Percentiles rank a stretch among this genome's conserved stretches.
These are phyloP conservation scores for Pemphredon lugubris DNA, from an alignment of 2,888 invertebrate genomes.

Conservation along the genomic window DNA sequence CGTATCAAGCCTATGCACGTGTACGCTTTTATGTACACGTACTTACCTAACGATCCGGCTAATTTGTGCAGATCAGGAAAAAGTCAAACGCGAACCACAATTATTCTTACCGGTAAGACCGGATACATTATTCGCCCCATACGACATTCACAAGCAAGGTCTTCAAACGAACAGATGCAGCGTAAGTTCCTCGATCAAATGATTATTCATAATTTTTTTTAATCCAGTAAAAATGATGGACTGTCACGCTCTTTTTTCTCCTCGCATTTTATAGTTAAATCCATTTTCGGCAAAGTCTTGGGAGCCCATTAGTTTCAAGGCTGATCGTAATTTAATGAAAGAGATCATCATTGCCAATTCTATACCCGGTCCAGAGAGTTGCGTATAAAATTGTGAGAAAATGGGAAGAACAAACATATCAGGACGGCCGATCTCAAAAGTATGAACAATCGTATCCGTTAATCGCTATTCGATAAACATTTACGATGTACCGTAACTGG, in stretches of 20 bases:
- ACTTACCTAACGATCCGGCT: not conserved
- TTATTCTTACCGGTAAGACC: slow-evolving; percentile 80
- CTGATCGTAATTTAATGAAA: slow-evolving; percentile 79
- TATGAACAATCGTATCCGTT: slow-evolving; percentile 40
- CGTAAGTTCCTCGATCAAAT: slow-evolving; percentile 74
- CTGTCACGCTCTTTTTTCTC: no score
- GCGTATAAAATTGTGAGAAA: slow-evolving; percentile 84
- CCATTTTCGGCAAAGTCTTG: slow-evolving; percentile 80
- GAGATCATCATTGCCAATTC: slow-evolving; percentile 89
- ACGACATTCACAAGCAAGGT: slow-evolving; percentile 79
- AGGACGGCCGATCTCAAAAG: slow-evolving; percentile 64
- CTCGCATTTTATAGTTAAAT: slow-evolving; percentile 77
- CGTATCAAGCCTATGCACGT: not conserved
- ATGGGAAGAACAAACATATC: slow-evolving; percentile 66
- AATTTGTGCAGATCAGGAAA: slow-evolving; percentile 73
- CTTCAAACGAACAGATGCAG: slow-evolving; percentile 79
- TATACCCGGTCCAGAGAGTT: slow-evolving; percentile 93
- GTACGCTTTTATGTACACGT: no score
- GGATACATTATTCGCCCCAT: slow-evolving; percentile 79
- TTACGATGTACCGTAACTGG: slow-evolving; percentile 32
- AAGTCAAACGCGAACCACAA: slow-evolving; percentile 78
- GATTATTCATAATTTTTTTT: not conserved
- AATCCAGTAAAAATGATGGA: no score
- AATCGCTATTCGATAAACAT: slow-evolving; percentile 10
- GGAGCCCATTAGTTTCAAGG: slow-evolving; percentile 80